These are phyloP conservation scores for Echinarachnius parma DNA, from an alignment of 53 echinoderm and acorn worm species.

Conservation along the genomic window DNA sequence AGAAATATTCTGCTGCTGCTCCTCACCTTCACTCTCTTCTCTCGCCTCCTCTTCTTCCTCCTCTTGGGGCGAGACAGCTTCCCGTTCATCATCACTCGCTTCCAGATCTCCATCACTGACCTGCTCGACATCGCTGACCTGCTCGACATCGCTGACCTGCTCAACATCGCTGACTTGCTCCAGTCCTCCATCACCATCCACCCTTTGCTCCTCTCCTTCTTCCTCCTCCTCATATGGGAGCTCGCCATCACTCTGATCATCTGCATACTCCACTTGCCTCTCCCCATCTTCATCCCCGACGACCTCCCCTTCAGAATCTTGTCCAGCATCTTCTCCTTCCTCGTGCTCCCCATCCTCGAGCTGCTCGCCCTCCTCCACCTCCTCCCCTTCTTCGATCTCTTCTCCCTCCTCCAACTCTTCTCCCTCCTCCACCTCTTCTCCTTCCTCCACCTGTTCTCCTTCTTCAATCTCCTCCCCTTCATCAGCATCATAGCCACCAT, in stretches of 20 bases:
- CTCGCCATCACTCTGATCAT: slow-evolving; percentile 37
- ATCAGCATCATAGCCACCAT: too few relatives aligned
- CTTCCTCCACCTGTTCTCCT: slow-evolving; percentile 35
- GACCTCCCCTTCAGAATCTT: slow-evolving; percentile 30
- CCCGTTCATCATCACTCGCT: slow-evolving; percentile 20
- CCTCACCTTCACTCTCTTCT: background rate
- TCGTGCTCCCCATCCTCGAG: background rate
- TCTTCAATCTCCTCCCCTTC: slow-evolving; percentile 31
- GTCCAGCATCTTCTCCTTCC: slow-evolving; percentile 24
- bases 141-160: slow-evolving; percentile 11
- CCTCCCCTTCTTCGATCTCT: slow-evolving; percentile 26
- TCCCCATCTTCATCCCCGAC: background rate
- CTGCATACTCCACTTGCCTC: background rate
- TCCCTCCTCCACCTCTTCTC: slow-evolving; percentile 21
- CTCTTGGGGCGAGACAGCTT: background rate
- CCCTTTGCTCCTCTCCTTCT: slow-evolving; percentile 8
- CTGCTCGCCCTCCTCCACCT: slow-evolving; percentile 23
- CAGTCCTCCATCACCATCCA: background rate
- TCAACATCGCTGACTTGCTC: slow-evolving; percentile 28
- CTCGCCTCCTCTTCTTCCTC: slow-evolving; percentile 16
- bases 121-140: background rate
- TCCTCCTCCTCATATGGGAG: slow-evolving; percentile 43
- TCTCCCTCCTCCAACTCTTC: slow-evolving; percentile 29
- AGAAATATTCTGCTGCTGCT: background rate
- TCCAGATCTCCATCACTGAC: slow-evolving; percentile 14